These are phyloP conservation scores for Leptothorax acervorum DNA, from an alignment of 2,888 invertebrate species.

Conservation along the genomic window DNA sequence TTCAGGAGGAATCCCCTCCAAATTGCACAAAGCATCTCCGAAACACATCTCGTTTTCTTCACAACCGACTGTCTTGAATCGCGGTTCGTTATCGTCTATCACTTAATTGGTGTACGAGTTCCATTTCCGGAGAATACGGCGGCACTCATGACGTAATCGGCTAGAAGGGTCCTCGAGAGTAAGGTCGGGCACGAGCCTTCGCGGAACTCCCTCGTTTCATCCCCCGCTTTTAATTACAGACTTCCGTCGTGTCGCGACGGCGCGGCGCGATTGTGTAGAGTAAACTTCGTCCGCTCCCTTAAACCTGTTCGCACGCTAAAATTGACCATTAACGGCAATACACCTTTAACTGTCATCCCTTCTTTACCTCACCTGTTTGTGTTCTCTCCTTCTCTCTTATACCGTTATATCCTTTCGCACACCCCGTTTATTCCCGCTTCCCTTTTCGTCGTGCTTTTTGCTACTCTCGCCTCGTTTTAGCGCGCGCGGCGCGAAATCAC, in stretches of 20 bases:
- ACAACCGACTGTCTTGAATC: not conserved
- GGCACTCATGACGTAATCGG: constrained; percentile 20
- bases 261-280: not conserved
- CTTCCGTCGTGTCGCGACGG: not conserved
- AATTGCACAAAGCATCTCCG: not conserved
- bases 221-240: constrained; percentile 13
- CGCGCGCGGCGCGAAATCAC: not conserved
- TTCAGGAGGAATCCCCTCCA: no score
- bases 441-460: not conserved
- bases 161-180: not conserved
- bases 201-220: not conserved
- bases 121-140: not conserved
- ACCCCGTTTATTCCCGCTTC: not conserved
- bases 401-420: not conserved
- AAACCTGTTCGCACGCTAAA: constrained; percentile 5
- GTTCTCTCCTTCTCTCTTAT: not conserved
- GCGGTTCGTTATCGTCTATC: not conserved
- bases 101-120: not conserved
- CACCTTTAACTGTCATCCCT: not conserved
- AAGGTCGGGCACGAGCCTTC: not conserved
- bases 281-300: constrained; percentile 11
- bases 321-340: constrained; percentile 29
- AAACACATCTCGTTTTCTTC: not conserved
- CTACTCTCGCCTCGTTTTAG: constrained; percentile 5
- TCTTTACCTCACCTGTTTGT: not conserved